Percentiles rank a stretch among this genome's conserved stretches.
Evolutionary conservation across 2,797 vertebrate genomes (phyloP).

Genomic region (Labroides dimidiatus): DNA sequence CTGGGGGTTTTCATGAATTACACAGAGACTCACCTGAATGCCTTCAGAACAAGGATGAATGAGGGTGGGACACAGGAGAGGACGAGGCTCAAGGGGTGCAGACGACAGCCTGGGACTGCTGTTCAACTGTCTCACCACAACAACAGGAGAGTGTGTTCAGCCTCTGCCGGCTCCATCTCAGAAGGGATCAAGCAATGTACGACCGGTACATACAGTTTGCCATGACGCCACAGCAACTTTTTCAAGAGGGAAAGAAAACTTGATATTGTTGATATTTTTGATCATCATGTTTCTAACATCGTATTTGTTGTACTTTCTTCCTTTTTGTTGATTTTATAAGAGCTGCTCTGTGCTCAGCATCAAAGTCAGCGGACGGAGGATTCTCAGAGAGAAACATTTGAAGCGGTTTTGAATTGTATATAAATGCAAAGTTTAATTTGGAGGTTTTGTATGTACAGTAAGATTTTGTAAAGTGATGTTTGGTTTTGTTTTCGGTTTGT

Average conservation of each 20-base stretch:
- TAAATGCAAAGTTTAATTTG: constrained; percentile 70
- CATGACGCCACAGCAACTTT: constrained; percentile 57
- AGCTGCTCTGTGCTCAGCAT: constrained; percentile 48
- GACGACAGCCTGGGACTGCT: constrained; percentile 48
- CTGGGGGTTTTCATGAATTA: constrained; percentile 70
- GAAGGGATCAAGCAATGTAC: constrained; percentile 59
- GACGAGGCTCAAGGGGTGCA: constrained; percentile 11
- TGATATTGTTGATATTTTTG: constrained; percentile 65
- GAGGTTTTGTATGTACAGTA: constrained; percentile 69
- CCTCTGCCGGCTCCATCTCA: constrained; percentile 69
- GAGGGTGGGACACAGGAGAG: constrained; percentile 17
- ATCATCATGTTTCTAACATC: constrained; percentile 56
- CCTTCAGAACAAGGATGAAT: constrained; percentile 78
- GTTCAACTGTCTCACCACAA: constrained; percentile 63
- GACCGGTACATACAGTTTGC: constrained; percentile 45
- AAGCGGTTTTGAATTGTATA: constrained; percentile 76
- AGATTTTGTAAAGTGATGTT: constrained; percentile 82
- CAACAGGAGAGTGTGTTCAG: constrained; percentile 63
- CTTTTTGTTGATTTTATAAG: constrained; percentile 34
- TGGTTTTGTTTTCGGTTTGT: constrained; percentile 53
- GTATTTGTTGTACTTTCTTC: constrained; percentile 56
- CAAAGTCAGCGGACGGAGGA: constrained; percentile 53
- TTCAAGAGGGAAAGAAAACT: constrained; percentile 58
- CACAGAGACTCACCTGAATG: constrained; percentile 86
- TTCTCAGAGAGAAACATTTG: constrained; percentile 50